Conservation (phyloP, 2,888 invertebrate species). For the Portevinia maculata region DNA sequence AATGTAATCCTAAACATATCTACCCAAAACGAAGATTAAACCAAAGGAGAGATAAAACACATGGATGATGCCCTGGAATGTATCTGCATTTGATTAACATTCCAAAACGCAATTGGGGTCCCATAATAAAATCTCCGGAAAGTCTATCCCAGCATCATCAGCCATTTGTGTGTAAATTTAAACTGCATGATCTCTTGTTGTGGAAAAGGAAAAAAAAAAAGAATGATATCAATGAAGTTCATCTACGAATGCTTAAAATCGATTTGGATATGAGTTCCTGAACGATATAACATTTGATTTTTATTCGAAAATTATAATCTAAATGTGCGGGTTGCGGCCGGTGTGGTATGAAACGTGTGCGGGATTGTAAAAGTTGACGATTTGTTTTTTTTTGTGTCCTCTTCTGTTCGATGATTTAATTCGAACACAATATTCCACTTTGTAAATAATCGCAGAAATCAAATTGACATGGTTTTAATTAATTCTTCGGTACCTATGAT, state of each 20-base stretch:
- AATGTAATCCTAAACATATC: constrained; percentile 42
- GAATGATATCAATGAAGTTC: constrained; percentile 34
- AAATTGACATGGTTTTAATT: constrained; percentile 71
- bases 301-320: constrained; percentile 70
- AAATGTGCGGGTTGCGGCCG: constrained; percentile 46
- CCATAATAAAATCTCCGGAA: constrained; percentile 62
- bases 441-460: constrained; percentile 67
- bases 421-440: constrained; percentile 67
- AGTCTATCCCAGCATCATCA: constrained; percentile 52
- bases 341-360: constrained; percentile 8
- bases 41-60: constrained; percentile 24
- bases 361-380: constrained; percentile 39
- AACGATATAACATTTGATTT: constrained; percentile 70
- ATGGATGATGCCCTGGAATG: constrained; percentile 23
- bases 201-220: constrained; percentile 13
- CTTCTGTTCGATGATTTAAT: not conserved
- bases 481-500: constrained; percentile 29
- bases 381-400: constrained; percentile 25
- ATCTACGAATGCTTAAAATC: constrained; percentile 63
- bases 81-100: constrained; percentile 67
- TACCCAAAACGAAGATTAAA: constrained; percentile 41
- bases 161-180: constrained; percentile 19
- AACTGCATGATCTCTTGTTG: constrained; percentile 43
- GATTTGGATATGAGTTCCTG: constrained; percentile 61
- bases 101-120: constrained; percentile 49